phyloP scores from a whole-genome alignment of 2,797 vertebrate species.

The Diceros bicornis region DNA sequence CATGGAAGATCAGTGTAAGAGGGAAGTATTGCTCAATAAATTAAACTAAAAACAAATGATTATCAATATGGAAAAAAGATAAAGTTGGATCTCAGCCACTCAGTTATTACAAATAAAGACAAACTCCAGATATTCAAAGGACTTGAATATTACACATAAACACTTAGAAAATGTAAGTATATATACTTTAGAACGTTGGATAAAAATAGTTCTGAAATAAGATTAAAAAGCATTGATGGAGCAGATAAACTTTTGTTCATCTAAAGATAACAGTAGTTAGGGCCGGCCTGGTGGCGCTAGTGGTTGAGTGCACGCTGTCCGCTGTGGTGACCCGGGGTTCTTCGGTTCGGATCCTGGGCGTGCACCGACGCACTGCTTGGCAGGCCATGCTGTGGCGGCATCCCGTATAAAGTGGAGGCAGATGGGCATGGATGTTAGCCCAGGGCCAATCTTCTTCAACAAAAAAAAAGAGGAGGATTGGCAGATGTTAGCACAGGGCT shows the following conservation, averaged over 20 bases:
- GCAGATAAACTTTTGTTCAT: neutral
- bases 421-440: too few species aligned
- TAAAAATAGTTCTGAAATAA: neutral
- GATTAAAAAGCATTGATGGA: neutral
- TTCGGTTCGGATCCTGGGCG: too few species aligned
- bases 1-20: neutral
- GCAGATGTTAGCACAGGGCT: too few species aligned
- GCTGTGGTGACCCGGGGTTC: too few species aligned
- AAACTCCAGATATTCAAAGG: neutral
- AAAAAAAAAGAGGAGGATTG: too few species aligned
- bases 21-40: neutral
- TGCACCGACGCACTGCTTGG: too few species aligned
- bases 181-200: neutral
- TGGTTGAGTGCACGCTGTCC: too few species aligned
- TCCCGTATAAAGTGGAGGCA: too few species aligned
- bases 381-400: too few species aligned
- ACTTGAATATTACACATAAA: neutral
- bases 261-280: neutral
- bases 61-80: neutral
- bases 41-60: neutral
- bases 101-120: neutral
- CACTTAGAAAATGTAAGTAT: neutral
- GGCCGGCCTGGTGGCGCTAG: too few species aligned
- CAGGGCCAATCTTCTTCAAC: too few species aligned
- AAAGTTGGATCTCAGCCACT: neutral